Evolutionary conservation across 2,113 vertebrate genomes (phyloP).

Genomic region (Opisthocomus hoazin): DNA sequence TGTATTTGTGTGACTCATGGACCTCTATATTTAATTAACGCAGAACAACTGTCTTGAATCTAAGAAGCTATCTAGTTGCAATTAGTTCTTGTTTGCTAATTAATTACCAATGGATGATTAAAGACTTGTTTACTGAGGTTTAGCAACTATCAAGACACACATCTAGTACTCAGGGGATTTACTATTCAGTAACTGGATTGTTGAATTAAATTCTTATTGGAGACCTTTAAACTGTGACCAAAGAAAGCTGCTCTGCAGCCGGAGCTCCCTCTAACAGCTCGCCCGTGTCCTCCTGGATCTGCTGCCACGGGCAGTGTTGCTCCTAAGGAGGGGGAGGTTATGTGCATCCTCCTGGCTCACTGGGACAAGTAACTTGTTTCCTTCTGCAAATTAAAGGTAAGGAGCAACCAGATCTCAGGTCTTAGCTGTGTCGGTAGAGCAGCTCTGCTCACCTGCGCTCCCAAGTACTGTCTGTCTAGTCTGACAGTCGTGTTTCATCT

Average conservation of each 20-base stretch:
- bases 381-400: background rate
- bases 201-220: constrained; percentile 49
- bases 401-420: background rate
- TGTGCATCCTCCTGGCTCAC: background rate
- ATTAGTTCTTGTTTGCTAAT: constrained; percentile 65
- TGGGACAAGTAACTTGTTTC: background rate
- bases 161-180: constrained; percentile 52
- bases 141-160: constrained; percentile 45
- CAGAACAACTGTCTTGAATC: constrained; percentile 9
- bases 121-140: constrained; percentile 59
- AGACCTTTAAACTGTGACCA: constrained; percentile 26
- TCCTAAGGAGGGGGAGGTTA: background rate
- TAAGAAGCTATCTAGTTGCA: constrained; percentile 49
- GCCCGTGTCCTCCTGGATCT: background rate
- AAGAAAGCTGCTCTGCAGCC: background rate
- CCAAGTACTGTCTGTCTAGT: background rate
- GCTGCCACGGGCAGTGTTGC: background rate
- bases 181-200: constrained; percentile 7
- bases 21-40: constrained; percentile 3
- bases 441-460: background rate
- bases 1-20: background rate
- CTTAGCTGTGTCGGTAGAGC: background rate
- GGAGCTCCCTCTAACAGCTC: background rate
- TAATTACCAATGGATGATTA: constrained; percentile 62
- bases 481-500: background rate